These are phyloP conservation scores for Oreotrochilus melanogaster DNA, from an alignment of 2,113 vertebrate genomes.

Conservation along the genomic window DNA sequence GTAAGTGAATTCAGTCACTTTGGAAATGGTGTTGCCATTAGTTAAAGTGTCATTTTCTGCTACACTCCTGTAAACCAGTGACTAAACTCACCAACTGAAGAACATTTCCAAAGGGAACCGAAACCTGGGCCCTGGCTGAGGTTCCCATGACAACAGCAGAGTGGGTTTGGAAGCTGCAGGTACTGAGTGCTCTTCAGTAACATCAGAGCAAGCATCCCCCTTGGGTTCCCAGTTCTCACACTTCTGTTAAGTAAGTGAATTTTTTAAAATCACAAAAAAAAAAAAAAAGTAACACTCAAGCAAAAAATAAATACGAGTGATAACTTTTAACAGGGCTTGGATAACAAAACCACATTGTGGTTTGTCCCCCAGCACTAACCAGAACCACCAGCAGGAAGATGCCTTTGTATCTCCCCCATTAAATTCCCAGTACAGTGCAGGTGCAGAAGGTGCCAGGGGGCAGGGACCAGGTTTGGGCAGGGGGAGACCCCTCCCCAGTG, in stretches of 20 bases:
- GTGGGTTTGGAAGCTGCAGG: neutral
- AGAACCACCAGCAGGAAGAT: neutral
- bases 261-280: neutral
- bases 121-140: rapidly evolving
- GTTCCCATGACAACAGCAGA: neutral
- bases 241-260: too few species aligned
- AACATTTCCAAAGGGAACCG: rapidly evolving
- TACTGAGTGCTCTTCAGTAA: neutral
- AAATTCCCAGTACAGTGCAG: neutral
- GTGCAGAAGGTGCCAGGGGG: too few species aligned
- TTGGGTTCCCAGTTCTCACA: neutral
- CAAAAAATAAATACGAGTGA: neutral
- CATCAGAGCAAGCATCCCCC: rapidly evolving
- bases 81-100: rapidly evolving
- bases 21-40: neutral
- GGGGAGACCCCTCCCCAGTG: too few species aligned
- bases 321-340: neutral
- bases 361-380: neutral
- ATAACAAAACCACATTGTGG: rapidly evolving
- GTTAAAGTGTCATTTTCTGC: neutral
- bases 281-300: neutral
- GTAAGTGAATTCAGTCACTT: constrained; percentile 41
- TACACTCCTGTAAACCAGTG: rapidly evolving
- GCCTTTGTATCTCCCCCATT: rapidly evolving
- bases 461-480: too few species aligned